A percentile compares a stretch with the other conserved stretches of the same genome.
Conservation (phyloP, 2,797 vertebrate genomes). For the Crocidura indochinensis region DNA sequence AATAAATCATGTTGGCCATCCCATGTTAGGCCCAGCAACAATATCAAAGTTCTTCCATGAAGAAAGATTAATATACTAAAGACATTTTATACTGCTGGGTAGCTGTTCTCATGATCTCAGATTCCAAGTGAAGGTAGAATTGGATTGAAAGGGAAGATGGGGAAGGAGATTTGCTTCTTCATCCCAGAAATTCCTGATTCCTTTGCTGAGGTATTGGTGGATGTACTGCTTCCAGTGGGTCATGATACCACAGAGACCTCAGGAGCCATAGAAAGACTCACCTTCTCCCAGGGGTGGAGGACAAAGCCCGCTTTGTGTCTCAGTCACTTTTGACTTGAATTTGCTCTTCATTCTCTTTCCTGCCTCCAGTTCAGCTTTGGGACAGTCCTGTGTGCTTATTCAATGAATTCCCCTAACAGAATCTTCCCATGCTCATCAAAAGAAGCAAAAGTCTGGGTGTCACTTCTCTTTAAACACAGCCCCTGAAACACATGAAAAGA, state of each 20-base stretch:
- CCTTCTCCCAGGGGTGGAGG: no score
- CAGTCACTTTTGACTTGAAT: not conserved
- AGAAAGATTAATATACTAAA: not conserved
- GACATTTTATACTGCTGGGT: not conserved
- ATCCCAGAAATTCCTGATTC: not conserved
- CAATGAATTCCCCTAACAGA: not conserved
- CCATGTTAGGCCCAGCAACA: accelerated
- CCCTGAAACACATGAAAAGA: slow-evolving; percentile 11
- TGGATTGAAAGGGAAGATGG: not conserved
- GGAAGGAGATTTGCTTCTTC: not conserved
- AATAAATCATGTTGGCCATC: not conserved
- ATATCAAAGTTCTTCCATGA: not conserved
- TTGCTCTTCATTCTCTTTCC: not conserved
- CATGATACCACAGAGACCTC: no score
- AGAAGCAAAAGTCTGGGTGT: not conserved
- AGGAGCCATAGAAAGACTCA: not conserved
- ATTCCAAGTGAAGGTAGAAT: not conserved
- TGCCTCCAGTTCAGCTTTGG: not conserved
- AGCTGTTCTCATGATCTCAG: not conserved
- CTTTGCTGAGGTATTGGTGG: no score
- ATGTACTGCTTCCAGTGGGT: no score
- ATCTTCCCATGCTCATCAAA: not conserved
- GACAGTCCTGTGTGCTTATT: not conserved
- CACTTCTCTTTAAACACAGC: slow-evolving; percentile 25
- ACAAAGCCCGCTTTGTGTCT: not conserved